Percentiles rank a stretch among this genome's conserved stretches.
Evolutionary conservation across 2,888 invertebrate species (phyloP).

Genomic region (Caenorhabditis sp.): DNA sequence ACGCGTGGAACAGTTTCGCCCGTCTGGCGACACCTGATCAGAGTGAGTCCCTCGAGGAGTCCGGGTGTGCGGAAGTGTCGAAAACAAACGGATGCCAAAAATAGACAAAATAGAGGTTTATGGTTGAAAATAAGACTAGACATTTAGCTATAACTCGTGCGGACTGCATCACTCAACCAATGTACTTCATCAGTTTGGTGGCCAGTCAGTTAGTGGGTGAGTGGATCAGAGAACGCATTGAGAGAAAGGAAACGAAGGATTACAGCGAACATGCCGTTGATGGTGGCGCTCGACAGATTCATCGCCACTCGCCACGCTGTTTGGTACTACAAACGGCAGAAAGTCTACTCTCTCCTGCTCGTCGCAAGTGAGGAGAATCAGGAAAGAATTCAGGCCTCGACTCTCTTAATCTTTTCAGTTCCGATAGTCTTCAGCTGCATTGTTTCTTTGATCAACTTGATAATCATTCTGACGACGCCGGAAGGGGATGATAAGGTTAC

Average conservation of each 20-base stretch:
- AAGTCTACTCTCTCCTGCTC: constrained; percentile 2
- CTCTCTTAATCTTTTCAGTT: constrained; percentile 29
- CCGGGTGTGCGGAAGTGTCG: neutral
- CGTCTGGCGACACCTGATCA: neutral
- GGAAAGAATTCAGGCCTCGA: neutral
- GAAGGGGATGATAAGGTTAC: neutral
- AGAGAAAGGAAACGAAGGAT: neutral
- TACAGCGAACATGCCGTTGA: constrained; percentile 22
- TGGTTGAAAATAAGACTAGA: neutral
- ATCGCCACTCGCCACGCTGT: constrained; percentile 6
- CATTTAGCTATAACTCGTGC: constrained; percentile 8
- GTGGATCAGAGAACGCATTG: neutral
- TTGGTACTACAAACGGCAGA: constrained; percentile 30
- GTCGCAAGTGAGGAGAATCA: constrained; percentile 1
- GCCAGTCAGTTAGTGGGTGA: constrained; percentile 15
- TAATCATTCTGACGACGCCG: neutral
- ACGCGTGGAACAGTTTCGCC: constrained; percentile 20
- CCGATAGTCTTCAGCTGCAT: constrained; percentile 9
- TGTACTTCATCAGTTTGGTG: constrained; percentile 25
- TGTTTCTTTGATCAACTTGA: constrained; percentile 4
- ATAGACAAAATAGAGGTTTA: neutral
- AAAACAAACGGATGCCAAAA: constrained; percentile 6
- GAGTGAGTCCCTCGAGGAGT: neutral
- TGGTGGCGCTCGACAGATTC: constrained; percentile 23
- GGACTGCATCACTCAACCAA: constrained; percentile 8